A percentile compares a stretch with the other conserved stretches of the same genome.
Conservation (phyloP, 1,140 invertebrate species). For the Heliothis virescens region DNA sequence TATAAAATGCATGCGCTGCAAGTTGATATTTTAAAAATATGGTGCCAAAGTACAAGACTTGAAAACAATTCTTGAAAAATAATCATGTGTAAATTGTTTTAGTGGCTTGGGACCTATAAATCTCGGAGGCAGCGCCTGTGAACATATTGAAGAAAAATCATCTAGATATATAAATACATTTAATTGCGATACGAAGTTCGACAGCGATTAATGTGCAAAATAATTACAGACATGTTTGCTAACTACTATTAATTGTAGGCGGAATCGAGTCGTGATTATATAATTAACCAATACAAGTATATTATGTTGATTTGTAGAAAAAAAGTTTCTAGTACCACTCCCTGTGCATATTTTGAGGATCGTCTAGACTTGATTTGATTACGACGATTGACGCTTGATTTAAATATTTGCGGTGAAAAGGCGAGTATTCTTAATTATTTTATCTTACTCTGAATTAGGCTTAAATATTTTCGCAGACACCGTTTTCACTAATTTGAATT, state of each 20-base stretch:
- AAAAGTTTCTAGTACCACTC: constrained; percentile 16
- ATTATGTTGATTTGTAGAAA: constrained; percentile 24
- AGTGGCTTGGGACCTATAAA: constrained; percentile 5
- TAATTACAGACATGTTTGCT: constrained; percentile 49
- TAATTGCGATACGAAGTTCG: constrained; percentile 6
- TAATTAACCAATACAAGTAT: constrained; percentile 43
- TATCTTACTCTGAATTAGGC: background rate
- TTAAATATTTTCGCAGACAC: background rate
- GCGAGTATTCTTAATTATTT: constrained; percentile 18
- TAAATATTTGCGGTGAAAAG: constrained; percentile 20
- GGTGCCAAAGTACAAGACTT: too few relatives aligned
- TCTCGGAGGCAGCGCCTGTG: constrained; percentile 28
- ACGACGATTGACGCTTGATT: constrained; percentile 29
- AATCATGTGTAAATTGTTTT: constrained; percentile 1
- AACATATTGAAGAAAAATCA: constrained; percentile 46
- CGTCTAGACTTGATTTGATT: constrained; percentile 38
- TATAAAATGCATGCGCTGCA: too few relatives aligned
- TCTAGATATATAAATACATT: constrained; percentile 38
- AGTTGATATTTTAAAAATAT: too few relatives aligned
- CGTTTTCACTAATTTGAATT: background rate
- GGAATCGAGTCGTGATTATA: constrained; percentile 48
- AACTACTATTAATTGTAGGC: constrained; percentile 48
- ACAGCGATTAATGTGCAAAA: constrained; percentile 48
- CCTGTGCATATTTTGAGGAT: constrained; percentile 25
- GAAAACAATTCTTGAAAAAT: too few relatives aligned